Evolutionary conservation across 2,888 invertebrate species (phyloP).

Genomic region (Eilema depressum): DNA sequence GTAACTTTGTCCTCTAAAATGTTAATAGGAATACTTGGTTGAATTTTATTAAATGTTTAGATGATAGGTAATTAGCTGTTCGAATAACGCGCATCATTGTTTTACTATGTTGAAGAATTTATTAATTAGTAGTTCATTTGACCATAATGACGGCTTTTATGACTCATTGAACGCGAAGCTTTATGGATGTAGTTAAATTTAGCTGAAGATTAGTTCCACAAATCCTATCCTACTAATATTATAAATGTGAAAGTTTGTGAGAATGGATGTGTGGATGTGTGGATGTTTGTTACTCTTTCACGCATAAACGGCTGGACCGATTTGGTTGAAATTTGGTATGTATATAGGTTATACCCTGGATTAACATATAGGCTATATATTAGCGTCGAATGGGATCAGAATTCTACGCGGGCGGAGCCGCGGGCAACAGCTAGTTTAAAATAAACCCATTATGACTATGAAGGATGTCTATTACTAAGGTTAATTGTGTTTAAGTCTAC

Average conservation of each 20-base stretch:
- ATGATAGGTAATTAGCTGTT: slow-evolving; percentile 54
- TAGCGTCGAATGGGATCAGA: too few relatives aligned
- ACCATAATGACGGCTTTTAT: slow-evolving; percentile 29
- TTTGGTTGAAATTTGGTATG: too few relatives aligned
- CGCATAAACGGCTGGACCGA: too few relatives aligned
- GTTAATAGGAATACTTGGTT: slow-evolving; percentile 60
- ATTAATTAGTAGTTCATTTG: slow-evolving; percentile 37
- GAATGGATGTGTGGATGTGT: too few relatives aligned
- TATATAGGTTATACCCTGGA: too few relatives aligned
- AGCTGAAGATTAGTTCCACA: neutral
- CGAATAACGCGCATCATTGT: slow-evolving; percentile 45
- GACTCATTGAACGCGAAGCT: slow-evolving; percentile 32
- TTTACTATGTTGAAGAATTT: slow-evolving; percentile 31
- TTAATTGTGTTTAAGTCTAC: neutral
- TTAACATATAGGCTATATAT: too few relatives aligned
- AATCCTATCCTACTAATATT: too few relatives aligned
- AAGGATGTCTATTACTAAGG: neutral
- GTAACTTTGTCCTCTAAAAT: slow-evolving; percentile 75
- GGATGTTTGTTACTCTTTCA: too few relatives aligned
- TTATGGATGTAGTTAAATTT: slow-evolving; percentile 23
- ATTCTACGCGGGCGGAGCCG: too few relatives aligned
- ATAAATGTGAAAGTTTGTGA: too few relatives aligned
- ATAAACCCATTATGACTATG: neutral
- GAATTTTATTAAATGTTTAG: slow-evolving; percentile 54
- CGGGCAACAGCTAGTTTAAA: too few relatives aligned